A percentile compares a stretch with the other conserved stretches of the same genome.
Conservation (phyloP, 2,113 vertebrate species). For the Columbina picui region DNA sequence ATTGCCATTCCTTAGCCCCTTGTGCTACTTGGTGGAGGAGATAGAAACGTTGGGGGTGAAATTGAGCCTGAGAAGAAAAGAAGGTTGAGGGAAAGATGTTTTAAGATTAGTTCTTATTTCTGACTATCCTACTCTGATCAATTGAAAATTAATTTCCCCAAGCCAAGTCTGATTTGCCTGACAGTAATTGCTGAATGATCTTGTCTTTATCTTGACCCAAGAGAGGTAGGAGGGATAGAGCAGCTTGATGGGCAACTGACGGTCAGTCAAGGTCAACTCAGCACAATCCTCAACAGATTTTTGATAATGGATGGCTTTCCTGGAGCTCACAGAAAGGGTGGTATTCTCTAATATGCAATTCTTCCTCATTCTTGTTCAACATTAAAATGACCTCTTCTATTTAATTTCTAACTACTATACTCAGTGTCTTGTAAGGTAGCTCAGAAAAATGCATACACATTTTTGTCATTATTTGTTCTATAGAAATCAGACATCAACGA, state of each 20-base stretch:
- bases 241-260: fast-evolving
- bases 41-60: background rate
- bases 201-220: background rate
- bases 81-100: fast-evolving
- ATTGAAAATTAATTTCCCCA: background rate
- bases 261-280: background rate
- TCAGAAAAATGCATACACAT: background rate
- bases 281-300: background rate
- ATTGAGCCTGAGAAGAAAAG: background rate
- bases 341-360: background rate
- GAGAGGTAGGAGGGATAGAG: fast-evolving
- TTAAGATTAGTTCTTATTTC: background rate
- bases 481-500: background rate
- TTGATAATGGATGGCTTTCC: background rate
- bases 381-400: background rate
- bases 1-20: fast-evolving
- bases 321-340: background rate
- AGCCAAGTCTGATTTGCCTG: background rate
- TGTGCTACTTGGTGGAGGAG: fast-evolving
- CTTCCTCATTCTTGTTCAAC: background rate
- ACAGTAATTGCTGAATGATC: background rate
- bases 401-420: background rate
- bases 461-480: background rate
- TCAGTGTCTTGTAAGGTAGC: background rate
- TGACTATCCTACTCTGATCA: background rate